Percentiles rank a stretch among this genome's conserved stretches.
phyloP scores from a whole-genome alignment of 2,888 invertebrate species.

The Cephus rjabovi region DNA sequence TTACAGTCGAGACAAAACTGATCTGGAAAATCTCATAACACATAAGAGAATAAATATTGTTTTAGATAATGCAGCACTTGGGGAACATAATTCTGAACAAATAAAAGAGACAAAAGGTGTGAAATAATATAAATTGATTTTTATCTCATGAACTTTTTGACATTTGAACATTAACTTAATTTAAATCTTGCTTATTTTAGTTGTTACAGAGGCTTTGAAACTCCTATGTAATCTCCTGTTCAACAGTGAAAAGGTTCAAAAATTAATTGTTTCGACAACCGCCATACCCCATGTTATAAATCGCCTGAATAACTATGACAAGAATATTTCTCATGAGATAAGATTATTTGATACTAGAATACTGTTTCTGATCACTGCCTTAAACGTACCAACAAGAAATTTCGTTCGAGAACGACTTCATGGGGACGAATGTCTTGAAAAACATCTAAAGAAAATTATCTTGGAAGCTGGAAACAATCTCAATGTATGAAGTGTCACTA shows the following conservation, averaged over 20 bases:
- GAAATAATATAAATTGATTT: not conserved
- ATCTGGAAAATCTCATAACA: conserved; percentile 76
- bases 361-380: conserved; percentile 88
- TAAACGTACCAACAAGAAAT: conserved; percentile 77
- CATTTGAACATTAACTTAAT: not conserved
- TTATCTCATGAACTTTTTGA: not conserved
- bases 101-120: not conserved
- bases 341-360: conserved; percentile 90
- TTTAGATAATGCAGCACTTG: conserved; percentile 39
- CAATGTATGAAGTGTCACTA: not conserved
- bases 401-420: conserved; percentile 77
- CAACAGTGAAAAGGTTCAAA: conserved; percentile 76
- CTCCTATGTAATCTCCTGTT: conserved; percentile 90
- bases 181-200: conserved; percentile 49
- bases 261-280: conserved; percentile 55
- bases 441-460: conserved; percentile 75
- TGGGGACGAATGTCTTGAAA: conserved; percentile 77
- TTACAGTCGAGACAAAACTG: conserved; percentile 82
- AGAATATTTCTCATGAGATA: conserved; percentile 75
- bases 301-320: conserved; percentile 76
- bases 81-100: not conserved
- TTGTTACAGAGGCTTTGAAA: conserved; percentile 84
- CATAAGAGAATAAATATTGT: conserved; percentile 77
- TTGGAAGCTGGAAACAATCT: not conserved
- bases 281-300: conserved; percentile 73